phyloP scores from a whole-genome alignment of 2,113 vertebrate genomes.

The Psammodynastes pulverulentus region DNA sequence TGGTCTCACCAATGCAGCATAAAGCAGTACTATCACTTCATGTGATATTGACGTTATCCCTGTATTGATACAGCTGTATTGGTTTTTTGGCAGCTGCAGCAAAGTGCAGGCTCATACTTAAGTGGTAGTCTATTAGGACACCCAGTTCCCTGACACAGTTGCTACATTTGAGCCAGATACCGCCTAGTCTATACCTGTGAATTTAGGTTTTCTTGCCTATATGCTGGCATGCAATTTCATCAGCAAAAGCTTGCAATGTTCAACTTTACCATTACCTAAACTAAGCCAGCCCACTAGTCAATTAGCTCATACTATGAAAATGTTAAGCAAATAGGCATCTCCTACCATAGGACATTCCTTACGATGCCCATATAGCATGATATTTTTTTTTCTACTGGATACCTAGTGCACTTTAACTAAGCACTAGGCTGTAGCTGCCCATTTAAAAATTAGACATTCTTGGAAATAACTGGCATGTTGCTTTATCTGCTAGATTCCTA shows the following conservation, averaged over 20 bases:
- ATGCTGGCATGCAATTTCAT: not conserved
- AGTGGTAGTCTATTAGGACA: not conserved
- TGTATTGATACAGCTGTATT: not conserved
- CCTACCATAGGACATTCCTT: not conserved
- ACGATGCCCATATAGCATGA: not conserved
- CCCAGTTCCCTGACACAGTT: not conserved
- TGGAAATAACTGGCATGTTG: not conserved
- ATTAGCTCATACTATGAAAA: not conserved
- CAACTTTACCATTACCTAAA: not conserved
- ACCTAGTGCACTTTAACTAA: not conserved
- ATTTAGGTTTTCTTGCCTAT: not conserved
- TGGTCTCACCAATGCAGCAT: not conserved
- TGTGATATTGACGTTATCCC: not conserved
- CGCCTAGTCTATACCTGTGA: not conserved
- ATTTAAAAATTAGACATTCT: not conserved
- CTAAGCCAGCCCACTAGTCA: not conserved
- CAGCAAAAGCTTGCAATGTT: not conserved
- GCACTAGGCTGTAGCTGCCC: not conserved
- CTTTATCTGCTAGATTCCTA: too few species aligned
- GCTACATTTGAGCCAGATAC: not conserved
- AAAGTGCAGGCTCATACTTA: not conserved
- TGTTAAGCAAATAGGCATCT: not conserved
- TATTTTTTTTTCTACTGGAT: not conserved
- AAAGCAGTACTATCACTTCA: not conserved
- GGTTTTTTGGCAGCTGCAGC: not conserved